A percentile compares a stretch with the other conserved stretches of the same genome.
These are phyloP conservation scores for Nanger granti DNA, from an alignment of 2,113 vertebrate species.

Conservation along the genomic window DNA sequence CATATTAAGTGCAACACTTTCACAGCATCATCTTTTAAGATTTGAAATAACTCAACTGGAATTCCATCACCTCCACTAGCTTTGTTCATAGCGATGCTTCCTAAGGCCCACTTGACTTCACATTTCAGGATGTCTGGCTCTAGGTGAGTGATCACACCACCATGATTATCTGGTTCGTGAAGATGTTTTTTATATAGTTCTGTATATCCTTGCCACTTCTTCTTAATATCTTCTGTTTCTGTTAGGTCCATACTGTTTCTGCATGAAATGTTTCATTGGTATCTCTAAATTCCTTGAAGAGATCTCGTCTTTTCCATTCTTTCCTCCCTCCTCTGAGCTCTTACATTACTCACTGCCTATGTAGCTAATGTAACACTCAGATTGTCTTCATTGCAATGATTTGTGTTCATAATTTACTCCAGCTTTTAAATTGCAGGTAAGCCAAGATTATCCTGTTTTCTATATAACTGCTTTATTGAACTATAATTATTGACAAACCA, in stretches of 20 bases:
- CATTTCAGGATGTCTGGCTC: not conserved
- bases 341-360: not conserved
- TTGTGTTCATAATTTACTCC: conserved; percentile 14
- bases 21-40: not conserved
- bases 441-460: conserved; percentile 13
- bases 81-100: not conserved
- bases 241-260: not conserved
- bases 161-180: not conserved
- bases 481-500: conserved; percentile 26
- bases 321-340: not conserved
- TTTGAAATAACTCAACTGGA: not conserved
- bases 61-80: not conserved
- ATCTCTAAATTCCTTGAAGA: not conserved
- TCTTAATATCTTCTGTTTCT: not conserved
- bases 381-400: not conserved
- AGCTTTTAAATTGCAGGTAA: conserved; percentile 5
- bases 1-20: not conserved
- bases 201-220: not conserved
- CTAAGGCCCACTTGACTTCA: not conserved
- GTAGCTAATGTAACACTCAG: not conserved
- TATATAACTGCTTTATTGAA: conserved; percentile 14
- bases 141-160: not conserved
- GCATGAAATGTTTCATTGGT: not conserved
- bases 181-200: not conserved
- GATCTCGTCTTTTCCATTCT: not conserved